These are phyloP conservation scores for Leptopilina myrica DNA, from an alignment of 2,888 invertebrate species.

Conservation along the genomic window DNA sequence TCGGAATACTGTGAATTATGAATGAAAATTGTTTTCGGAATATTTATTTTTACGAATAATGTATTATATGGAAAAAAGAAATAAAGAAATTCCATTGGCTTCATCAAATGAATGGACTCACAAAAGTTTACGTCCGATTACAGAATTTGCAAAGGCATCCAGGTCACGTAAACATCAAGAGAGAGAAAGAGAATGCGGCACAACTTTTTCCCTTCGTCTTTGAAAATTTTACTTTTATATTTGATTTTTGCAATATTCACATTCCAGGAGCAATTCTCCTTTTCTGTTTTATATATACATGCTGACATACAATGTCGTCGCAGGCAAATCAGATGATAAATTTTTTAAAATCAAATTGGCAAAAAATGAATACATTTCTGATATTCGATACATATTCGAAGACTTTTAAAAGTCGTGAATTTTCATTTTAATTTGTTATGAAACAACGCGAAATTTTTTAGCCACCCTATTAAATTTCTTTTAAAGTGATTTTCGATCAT, in stretches of 20 bases:
- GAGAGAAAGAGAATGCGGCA: not conserved
- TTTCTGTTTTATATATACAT: not conserved
- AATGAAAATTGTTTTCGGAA: too few species aligned
- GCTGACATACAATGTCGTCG: not conserved
- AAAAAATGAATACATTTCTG: not conserved
- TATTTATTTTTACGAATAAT: too few species aligned
- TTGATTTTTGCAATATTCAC: slow-evolving; percentile 19
- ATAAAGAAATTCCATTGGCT: not conserved
- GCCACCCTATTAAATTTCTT: too few species aligned
- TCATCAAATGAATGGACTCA: not conserved
- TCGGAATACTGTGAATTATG: too few species aligned
- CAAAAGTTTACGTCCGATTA: slow-evolving; percentile 22
- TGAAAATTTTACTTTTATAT: slow-evolving; percentile 7
- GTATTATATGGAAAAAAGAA: not conserved
- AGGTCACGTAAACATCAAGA: slow-evolving; percentile 36
- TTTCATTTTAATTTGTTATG: not conserved
- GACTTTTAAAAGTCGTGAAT: not conserved
- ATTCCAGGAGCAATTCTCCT: not conserved
- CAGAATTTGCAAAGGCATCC: slow-evolving; percentile 26
- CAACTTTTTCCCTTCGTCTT: slow-evolving; percentile 23
- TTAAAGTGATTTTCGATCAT: not conserved
- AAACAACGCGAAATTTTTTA: not conserved
- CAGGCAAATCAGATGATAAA: not conserved
- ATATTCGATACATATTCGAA: not conserved
- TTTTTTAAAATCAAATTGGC: not conserved